Base-by-base conservation (phyloP, 2,797 vertebrate genomes). In the Xenopus petersii region DNA sequence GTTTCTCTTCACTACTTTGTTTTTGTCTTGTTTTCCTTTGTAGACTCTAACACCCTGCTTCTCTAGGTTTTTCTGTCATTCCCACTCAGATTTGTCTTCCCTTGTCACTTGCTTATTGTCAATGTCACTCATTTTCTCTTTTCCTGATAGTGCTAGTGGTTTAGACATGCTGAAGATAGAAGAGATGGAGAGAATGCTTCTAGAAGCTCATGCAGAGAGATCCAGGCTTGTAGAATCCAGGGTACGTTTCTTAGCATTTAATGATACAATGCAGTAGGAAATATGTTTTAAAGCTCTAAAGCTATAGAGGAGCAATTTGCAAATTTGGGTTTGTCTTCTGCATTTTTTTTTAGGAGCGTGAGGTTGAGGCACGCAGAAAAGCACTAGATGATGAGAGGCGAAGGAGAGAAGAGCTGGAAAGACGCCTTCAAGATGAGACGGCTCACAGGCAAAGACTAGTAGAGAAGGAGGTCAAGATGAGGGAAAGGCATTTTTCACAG, bases 161-260 rank as follows among this genome's bases (percentile, higher is more conserved):
- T 77, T 92, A 81, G 95, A 97, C 1, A 59, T 80, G 0, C 86
- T 94, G 67, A 96, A 94, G 90, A 94, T 98, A 0, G 96, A 98
- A 79, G 97, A 98, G 91, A 98, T 99, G 96, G 97, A 98, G 87
- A 96, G 95, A 84, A 93, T 98, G 95, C 87, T 99, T 84, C 94
- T 91, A 81, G 95, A 98, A 81, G 96, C 95, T 0, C 95, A 96
- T 0, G 87, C 94, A 0, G 96, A 99, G 87, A 95, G 97, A 86
- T 95, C 93, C 0, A 90, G 94, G 80, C 92, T 99, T 71, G 92
- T 97, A 17, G 95, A 99, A 75, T 97, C 93, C 0, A 90, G 92
- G 87, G 97, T 98, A 84, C 93, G 93, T 67, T 42, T 2, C 15
- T 56, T 16, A 2, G 54, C n/a, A 56, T 17, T 16, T 1, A 56